Base-by-base conservation (phyloP, 2,113 vertebrate genomes). In the Pseudopipra pipra region DNA sequence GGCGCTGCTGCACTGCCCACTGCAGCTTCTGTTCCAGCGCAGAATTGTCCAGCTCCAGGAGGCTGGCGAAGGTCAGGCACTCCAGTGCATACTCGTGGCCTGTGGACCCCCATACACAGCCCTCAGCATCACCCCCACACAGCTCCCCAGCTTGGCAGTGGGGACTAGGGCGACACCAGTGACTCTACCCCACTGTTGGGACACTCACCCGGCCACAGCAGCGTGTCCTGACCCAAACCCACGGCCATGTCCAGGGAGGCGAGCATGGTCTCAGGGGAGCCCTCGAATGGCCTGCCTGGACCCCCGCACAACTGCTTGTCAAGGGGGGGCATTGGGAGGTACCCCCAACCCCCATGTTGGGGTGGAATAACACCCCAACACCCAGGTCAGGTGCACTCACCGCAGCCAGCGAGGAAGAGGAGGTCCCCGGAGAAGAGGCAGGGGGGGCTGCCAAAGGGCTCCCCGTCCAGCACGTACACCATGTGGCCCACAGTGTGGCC, bases 381-480 rank as follows among this genome's bases (percentile, higher is more conserved):
- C n/a, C 16, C 58, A 67, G 37, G 39, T 8, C 3, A 4, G 55
- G 27, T 1, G 1, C 61, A 94, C 98, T 98, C 93, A 99, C 99
- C 99, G 7, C 99, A 99, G 94, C 99, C 99, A 27, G 99, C 99
- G 12, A 99, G 98, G 97, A 99, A 99, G 51, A 99, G 98, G 72
- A 99, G 98, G 95, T 99, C 99, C 46, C 99, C 99, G 0, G 99
- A 99, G 97, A 99, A 99, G 76, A 99, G 98, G 96, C 99, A 99
- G 65, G 98, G 97, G 31, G 99, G 99, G 28, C 97, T 96, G 2
- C 98, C 98, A 0, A 98, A 98, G 3, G 96, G 96, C 27, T 77
- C 96, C 54, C 99, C 98, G 0, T 99, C 99, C 96, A 99, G 98
- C 78, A 99, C 97, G 43, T 99, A 99, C 90, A 99, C 99, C 98